Conservation (phyloP, 2,113 vertebrate species). For the Anseranas semipalmata region DNA sequence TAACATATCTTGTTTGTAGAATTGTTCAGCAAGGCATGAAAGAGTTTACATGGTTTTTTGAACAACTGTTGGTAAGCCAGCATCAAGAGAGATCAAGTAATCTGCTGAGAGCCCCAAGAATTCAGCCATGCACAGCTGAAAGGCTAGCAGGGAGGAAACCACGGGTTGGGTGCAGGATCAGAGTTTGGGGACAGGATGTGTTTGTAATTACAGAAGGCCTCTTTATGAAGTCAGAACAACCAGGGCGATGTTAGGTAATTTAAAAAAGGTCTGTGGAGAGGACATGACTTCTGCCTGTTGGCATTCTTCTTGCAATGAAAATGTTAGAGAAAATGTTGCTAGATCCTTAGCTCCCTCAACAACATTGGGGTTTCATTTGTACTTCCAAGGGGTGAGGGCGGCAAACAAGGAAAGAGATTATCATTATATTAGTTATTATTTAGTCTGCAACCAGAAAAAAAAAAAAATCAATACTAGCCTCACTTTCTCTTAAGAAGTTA, state of each 20-base stretch:
- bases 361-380: not conserved
- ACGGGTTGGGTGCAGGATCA: not conserved
- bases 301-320: not conserved
- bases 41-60: not conserved
- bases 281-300: not conserved
- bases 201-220: not conserved
- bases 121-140: not conserved
- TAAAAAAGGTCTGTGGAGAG: not conserved
- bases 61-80: not conserved
- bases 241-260: fast-evolving
- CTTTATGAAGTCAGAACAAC: not conserved
- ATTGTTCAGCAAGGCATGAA: not conserved
- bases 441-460: not conserved
- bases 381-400: not conserved
- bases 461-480: not conserved
- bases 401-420: not conserved
- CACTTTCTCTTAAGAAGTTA: not conserved
- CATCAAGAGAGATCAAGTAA: not conserved
- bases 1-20: not conserved
- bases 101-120: not conserved
- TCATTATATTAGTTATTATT: not conserved
- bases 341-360: not conserved
- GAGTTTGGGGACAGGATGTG: not conserved
- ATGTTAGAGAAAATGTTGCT: not conserved
- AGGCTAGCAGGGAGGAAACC: not conserved